phyloP scores from a whole-genome alignment of 2,797 vertebrate species.

The Mus spretus region DNA sequence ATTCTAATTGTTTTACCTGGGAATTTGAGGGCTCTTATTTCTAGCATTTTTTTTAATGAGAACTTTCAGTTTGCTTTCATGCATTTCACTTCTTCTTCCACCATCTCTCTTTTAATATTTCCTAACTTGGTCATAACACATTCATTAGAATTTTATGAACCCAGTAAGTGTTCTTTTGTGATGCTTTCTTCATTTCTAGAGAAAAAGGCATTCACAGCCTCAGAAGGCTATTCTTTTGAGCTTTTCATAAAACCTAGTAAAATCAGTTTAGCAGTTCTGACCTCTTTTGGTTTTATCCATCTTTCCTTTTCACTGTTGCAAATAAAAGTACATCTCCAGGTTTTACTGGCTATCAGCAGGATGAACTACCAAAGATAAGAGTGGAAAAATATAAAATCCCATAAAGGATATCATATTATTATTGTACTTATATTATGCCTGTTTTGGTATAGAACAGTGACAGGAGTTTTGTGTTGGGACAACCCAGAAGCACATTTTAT shows the following conservation, averaged over 20 bases:
- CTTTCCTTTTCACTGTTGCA: conserved; percentile 68
- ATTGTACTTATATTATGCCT: conserved; percentile 17
- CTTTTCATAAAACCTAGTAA: conserved; percentile 72
- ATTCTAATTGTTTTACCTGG: conserved; percentile 78
- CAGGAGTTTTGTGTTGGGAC: conserved; percentile 37
- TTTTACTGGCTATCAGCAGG: conserved; percentile 66
- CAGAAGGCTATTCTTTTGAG: conserved; percentile 74
- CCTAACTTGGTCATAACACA: conserved; percentile 79
- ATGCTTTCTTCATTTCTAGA: conserved; percentile 75
- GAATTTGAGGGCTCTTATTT: conserved; percentile 76
- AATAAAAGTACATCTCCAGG: conserved; percentile 69
- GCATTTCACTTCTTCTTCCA: conserved; percentile 75
- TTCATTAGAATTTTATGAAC: conserved; percentile 85
- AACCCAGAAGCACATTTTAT: not conserved
- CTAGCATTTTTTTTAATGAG: conserved; percentile 78
- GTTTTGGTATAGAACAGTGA: conserved; percentile 25
- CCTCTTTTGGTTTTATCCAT: conserved; percentile 58
- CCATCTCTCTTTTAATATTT: conserved; percentile 80
- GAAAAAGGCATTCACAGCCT: conserved; percentile 65
- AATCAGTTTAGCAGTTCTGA: conserved; percentile 73
- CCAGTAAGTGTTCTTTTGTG: conserved; percentile 80
- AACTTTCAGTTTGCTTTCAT: conserved; percentile 75
- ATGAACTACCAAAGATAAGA: conserved; percentile 61
- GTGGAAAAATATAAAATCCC: not conserved
- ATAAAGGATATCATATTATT: not conserved